Conservation (phyloP, 2,888 invertebrate species). For the Molanna angustata region DNA sequence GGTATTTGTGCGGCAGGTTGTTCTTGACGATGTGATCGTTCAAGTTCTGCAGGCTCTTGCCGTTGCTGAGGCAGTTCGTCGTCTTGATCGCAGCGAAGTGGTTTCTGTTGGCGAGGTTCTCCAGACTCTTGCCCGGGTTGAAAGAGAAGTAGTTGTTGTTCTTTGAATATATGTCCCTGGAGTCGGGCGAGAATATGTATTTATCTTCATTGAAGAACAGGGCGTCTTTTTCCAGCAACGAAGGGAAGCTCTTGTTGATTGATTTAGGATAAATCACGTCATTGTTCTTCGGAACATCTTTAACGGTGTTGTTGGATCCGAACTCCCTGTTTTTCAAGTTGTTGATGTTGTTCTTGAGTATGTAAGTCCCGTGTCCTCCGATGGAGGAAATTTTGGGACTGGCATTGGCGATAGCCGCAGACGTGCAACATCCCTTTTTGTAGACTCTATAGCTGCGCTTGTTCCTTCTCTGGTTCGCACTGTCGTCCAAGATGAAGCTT, state of each 20-base stretch:
- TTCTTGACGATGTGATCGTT: conserved; percentile 46
- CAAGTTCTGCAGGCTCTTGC: conserved; percentile 53
- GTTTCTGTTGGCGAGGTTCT: conserved; percentile 24
- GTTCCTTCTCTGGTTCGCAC: conserved; percentile 50
- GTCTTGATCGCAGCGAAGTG: conserved; percentile 23
- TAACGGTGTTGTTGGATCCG: conserved; percentile 41
- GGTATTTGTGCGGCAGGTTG: conserved; percentile 41
- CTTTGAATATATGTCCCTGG: conserved; percentile 24
- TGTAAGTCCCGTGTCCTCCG: conserved; percentile 47
- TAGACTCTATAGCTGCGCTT: conserved; percentile 54
- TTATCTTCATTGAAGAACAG: conserved; percentile 47
- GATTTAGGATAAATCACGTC: conserved; percentile 32
- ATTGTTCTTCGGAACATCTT: conserved; percentile 34
- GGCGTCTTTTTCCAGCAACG: conserved; percentile 44
- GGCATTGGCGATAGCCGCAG: conserved; percentile 29
- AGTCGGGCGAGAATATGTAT: conserved; percentile 41
- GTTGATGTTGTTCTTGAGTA: conserved; percentile 49
- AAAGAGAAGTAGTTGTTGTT: conserved; percentile 30
- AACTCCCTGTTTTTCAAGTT: conserved; percentile 47
- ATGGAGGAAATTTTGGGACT: conserved; percentile 43
- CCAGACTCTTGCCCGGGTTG: conserved; percentile 28
- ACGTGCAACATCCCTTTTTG: conserved; percentile 47
- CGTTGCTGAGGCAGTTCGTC: conserved; percentile 37
- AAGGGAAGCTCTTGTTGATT: conserved; percentile 38
- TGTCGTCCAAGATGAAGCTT: conserved; percentile 52